Evolutionary conservation across 2,888 invertebrate species (phyloP), one percentile per base, ranked within the genome.

Genomic region (Crioceris asparagi): DNA sequence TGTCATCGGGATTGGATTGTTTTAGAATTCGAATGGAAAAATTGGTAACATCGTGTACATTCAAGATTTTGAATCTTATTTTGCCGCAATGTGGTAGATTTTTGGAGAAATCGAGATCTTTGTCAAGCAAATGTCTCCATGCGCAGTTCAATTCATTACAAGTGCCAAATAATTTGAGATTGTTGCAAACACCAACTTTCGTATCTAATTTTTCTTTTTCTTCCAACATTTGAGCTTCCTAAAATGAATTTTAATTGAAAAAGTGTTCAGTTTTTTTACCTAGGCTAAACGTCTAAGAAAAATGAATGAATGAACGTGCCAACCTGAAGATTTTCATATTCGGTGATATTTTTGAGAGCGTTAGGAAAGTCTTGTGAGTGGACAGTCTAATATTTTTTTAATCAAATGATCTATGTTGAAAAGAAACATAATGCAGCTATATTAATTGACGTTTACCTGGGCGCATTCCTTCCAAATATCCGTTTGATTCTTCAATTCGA

Each of bases 121-220:
- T 60, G 39, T 71, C 63, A 8, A 83, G 59, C 4, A 74, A 62
- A 57, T 87, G 86, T 18, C 85, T 70, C 32, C 69, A 66, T 12
- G 57, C 46, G 49, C 84, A 84, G 15, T 15, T 33, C 29, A 65
- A 65, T 32, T 60, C 59, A 43, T 72, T 67, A 54, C 85, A 86
- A 36, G 66, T 63, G 4, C 85, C 84, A 47, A 79, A 72, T 17
- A 74, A 64, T 40, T 82, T 69, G 3, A 83, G 50, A 38, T 64
- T 69, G 12, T 70, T 63, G 53, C 85, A 84, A 8, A 83, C 52
- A 0, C 69, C 66, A 17, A 67, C 59, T 10, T 63, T 53, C 1
- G 52, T 54, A 35, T 61, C 46, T 10, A 70, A 65, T 54, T 70
- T 71, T 5, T 68, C 68, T 4, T 51, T 46, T 8, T 63, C 55